Conservation (phyloP, 2,888 invertebrate species). For the Xanthorhoe spadicearia region DNA sequence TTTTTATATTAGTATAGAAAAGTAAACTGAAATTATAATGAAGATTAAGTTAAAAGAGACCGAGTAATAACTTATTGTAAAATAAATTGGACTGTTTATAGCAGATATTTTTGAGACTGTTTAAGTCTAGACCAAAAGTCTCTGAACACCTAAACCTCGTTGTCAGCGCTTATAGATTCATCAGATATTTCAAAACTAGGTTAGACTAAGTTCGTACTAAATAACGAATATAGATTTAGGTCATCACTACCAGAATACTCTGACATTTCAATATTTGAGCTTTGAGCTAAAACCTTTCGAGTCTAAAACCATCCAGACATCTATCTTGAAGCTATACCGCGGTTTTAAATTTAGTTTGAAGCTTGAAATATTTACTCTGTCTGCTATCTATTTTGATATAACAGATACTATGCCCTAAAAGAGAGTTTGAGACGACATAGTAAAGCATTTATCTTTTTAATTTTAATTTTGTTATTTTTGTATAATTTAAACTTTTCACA, state of each 20-base stretch:
- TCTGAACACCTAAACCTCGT: not conserved
- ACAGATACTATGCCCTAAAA: too few species aligned
- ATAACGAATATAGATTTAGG: not conserved
- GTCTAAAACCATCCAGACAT: not conserved
- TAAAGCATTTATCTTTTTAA: too few species aligned
- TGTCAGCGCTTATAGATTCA: not conserved
- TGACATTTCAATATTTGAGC: slow-evolving; percentile 1
- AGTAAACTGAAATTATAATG: too few species aligned
- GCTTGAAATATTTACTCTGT: not conserved
- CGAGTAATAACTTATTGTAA: too few species aligned
- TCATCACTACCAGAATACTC: not conserved
- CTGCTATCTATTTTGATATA: not conserved
- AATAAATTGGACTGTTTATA: too few species aligned
- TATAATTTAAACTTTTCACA: too few species aligned
- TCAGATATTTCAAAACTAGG: not conserved
- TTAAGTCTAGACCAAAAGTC: not conserved
- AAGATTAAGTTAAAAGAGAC: too few species aligned
- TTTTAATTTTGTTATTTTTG: too few species aligned
- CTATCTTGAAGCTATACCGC: not conserved
- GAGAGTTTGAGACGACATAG: too few species aligned
- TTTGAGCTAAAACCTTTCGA: not conserved
- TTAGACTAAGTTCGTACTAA: not conserved
- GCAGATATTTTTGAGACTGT: too few species aligned
- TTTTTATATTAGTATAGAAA: too few species aligned
- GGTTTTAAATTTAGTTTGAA: not conserved